Evolutionary conservation across 2,113 vertebrate species (phyloP).

Genomic region (Panthera tigris): DNA sequence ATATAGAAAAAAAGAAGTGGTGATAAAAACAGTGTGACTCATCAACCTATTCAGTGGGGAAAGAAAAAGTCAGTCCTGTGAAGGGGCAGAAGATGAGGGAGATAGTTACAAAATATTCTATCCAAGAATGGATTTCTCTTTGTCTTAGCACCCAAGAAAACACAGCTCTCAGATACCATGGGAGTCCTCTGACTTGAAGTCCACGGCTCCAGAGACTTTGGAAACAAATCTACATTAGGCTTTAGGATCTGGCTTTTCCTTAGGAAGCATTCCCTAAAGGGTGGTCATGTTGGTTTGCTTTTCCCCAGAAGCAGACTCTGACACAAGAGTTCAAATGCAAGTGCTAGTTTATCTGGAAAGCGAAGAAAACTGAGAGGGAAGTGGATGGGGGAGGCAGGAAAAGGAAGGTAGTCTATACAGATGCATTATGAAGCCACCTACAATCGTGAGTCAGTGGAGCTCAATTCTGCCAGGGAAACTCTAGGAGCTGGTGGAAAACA

Average conservation of each 20-base stretch:
- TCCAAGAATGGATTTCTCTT: background rate
- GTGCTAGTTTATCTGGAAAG: background rate
- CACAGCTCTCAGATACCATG: background rate
- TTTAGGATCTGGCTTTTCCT: background rate
- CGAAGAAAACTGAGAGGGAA: background rate
- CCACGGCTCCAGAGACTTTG: background rate
- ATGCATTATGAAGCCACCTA: background rate
- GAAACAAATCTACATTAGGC: background rate
- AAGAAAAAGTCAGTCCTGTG: background rate
- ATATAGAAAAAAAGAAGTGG: background rate
- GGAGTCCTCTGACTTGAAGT: conserved; percentile 48
- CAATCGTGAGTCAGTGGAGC: background rate
- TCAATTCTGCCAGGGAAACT: background rate
- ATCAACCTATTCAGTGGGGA: background rate
- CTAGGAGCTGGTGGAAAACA: background rate
- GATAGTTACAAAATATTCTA: background rate
- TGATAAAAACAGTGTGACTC: background rate
- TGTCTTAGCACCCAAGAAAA: conserved; percentile 11
- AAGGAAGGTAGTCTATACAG: background rate
- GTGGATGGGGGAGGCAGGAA: background rate
- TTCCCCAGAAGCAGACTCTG: background rate
- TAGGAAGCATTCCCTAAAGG: background rate
- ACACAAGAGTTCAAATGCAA: background rate
- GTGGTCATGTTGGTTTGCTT: background rate
- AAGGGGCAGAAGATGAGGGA: background rate